These are phyloP conservation scores for Ichneumoninae sp. DNA, from an alignment of 2,888 invertebrate species.

Conservation along the genomic window DNA sequence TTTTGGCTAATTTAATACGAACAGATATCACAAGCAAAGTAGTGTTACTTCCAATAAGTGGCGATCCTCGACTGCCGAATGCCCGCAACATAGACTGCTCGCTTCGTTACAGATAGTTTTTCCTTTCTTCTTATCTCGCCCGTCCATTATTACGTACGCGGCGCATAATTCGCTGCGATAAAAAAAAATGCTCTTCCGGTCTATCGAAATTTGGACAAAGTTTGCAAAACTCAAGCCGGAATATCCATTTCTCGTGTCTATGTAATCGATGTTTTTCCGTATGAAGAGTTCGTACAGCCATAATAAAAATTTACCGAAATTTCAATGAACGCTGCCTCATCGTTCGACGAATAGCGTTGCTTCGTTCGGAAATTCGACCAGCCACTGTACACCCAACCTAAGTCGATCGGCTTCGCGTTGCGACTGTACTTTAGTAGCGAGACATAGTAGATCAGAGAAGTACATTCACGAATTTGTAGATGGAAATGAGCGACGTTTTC, in stretches of 20 bases:
- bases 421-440: slow-evolving; percentile 1
- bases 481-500: too few relatives aligned
- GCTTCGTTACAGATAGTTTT: background rate
- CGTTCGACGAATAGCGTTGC: too few relatives aligned
- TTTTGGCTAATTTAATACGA: slow-evolving; percentile 44
- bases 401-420: background rate
- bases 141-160: background rate
- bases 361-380: background rate
- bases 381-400: background rate
- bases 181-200: background rate
- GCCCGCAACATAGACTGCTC: slow-evolving; percentile 16
- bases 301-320: background rate
- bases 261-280: background rate
- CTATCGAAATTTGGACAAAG: background rate
- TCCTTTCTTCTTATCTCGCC: background rate
- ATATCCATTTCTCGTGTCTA: background rate
- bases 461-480: too few relatives aligned
- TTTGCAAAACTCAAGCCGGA: background rate
- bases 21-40: background rate
- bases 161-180: background rate
- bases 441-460: too few relatives aligned
- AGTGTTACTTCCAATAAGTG: slow-evolving; percentile 19
- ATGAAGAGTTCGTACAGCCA: background rate
- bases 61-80: slow-evolving; percentile 6
- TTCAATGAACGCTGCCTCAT: too few relatives aligned